These are phyloP conservation scores for Diarsia mendica DNA, from an alignment of 2,888 invertebrate species.

Conservation along the genomic window DNA sequence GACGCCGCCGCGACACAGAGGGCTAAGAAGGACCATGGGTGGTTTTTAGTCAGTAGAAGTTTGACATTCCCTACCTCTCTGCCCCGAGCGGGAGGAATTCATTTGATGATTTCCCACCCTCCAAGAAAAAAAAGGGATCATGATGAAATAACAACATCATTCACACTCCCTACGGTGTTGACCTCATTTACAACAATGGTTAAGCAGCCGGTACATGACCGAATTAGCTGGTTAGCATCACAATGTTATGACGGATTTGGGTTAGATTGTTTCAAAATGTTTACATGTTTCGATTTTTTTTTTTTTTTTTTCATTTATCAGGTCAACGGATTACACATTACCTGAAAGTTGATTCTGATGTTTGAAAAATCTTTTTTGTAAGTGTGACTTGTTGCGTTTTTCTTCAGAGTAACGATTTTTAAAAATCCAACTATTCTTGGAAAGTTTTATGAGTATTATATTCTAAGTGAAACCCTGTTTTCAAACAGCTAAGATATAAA, in stretches of 20 bases:
- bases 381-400: neutral
- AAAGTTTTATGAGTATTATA: neutral
- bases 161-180: neutral
- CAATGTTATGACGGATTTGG: slow-evolving; percentile 64
- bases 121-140: neutral
- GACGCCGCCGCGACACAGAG: too few species aligned
- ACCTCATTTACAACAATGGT: slow-evolving; percentile 46
- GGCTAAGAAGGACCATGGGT: too few species aligned
- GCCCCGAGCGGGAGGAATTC: too few species aligned
- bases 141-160: neutral
- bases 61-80: too few species aligned
- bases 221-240: slow-evolving; percentile 58
- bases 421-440: neutral
- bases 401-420: neutral
- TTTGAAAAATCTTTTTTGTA: neutral
- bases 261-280: slow-evolving; percentile 57
- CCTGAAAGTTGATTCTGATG: slow-evolving; percentile 17
- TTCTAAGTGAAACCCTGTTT: neutral
- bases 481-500: neutral
- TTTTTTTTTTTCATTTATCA: slow-evolving; percentile 40
- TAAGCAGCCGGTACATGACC: slow-evolving; percentile 34
- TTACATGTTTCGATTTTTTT: slow-evolving; percentile 45
- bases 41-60: too few species aligned
- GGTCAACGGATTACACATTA: slow-evolving; percentile 49
- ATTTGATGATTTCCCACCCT: too few species aligned